Evolutionary conservation across 2,113 vertebrate genomes (phyloP).

Genomic region (Melanocharis versteri): DNA sequence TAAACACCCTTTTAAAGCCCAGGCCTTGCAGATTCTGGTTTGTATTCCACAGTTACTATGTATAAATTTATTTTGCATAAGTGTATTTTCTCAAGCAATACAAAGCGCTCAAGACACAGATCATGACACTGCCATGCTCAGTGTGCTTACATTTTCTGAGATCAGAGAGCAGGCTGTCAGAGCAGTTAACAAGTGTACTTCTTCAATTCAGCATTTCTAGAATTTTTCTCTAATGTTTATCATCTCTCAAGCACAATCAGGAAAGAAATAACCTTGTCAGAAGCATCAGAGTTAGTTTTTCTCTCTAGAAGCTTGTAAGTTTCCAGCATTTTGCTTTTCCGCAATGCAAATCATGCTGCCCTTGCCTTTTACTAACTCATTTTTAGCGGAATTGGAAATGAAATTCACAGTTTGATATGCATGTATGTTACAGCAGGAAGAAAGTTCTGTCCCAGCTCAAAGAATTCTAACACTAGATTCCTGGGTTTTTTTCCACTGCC

Average conservation of each 20-base stretch:
- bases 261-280: conserved; percentile 17
- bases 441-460: neutral
- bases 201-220: neutral
- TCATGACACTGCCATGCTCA: neutral
- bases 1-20: neutral
- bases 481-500: neutral
- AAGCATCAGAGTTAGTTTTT: neutral
- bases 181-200: neutral
- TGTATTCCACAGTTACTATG: neutral
- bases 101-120: neutral
- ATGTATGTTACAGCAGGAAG: neutral
- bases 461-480: neutral
- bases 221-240: neutral
- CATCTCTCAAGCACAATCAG: conserved; percentile 2
- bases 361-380: neutral
- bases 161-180: conserved; percentile 7
- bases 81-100: neutral
- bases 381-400: neutral
- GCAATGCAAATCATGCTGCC: neutral
- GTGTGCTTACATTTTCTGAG: neutral
- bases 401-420: neutral
- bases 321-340: neutral
- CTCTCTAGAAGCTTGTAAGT: neutral
- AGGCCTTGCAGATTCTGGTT: neutral
- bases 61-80: neutral